Conservation (phyloP, 2,797 vertebrate species). For the Limosa lapponica region DNA sequence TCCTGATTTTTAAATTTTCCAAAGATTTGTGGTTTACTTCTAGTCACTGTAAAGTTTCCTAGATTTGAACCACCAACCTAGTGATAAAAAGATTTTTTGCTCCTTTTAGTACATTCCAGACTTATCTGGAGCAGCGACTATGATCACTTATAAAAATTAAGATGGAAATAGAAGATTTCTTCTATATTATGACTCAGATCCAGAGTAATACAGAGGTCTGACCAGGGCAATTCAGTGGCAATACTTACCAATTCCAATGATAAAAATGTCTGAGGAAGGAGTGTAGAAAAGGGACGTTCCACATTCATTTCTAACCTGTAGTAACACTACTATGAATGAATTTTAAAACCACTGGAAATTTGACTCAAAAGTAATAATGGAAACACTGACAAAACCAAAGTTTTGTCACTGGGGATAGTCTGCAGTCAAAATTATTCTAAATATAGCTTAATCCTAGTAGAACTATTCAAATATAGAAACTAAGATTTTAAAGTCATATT, state of each 20-base stretch:
- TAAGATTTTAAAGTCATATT: constrained; percentile 29
- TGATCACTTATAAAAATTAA: neutral
- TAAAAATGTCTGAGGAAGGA: neutral
- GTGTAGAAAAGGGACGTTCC: neutral
- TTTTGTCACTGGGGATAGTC: neutral
- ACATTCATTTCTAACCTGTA: neutral
- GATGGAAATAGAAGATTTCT: neutral
- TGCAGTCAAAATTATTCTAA: neutral
- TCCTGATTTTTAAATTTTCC: neutral
- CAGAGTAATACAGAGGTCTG: neutral
- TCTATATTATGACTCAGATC: neutral
- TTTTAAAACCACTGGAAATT: neutral
- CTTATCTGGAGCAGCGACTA: neutral
- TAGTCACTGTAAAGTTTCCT: neutral
- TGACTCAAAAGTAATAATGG: neutral
- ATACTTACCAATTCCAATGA: neutral
- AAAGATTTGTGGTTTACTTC: neutral
- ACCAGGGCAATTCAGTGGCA: neutral
- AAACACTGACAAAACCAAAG: neutral
- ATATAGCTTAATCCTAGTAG: neutral
- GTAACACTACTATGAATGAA: neutral
- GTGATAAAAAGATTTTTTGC: neutral
- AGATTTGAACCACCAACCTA: neutral
- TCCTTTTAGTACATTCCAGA: neutral
- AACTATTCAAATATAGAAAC: constrained; percentile 31